Evolutionary conservation across 2,888 invertebrate species (phyloP).

Genomic region (Metellina segmentata): DNA sequence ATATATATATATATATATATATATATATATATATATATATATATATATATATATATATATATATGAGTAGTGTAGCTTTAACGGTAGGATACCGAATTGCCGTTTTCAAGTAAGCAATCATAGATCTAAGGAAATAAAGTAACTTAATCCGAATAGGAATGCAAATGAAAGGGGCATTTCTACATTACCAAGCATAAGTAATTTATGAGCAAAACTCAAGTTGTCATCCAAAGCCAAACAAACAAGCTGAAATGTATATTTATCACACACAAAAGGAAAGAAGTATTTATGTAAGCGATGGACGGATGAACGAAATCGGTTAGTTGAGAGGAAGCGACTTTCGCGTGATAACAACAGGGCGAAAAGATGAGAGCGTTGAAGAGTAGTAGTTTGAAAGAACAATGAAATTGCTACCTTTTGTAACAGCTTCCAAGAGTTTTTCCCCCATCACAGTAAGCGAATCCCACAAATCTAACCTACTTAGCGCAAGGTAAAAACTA

Average conservation of each 20-base stretch:
- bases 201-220: background rate
- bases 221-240: background rate
- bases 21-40: too few species aligned
- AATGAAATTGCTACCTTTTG: slow-evolving; percentile 5
- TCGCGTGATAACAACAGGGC: background rate
- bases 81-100: too few species aligned
- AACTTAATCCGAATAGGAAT: too few species aligned
- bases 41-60: too few species aligned
- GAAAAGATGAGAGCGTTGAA: background rate
- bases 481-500: background rate
- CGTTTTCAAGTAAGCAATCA: too few species aligned
- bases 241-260: background rate
- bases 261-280: background rate
- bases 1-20: too few species aligned
- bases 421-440: slow-evolving; percentile 16
- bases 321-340: background rate
- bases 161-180: too few species aligned
- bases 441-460: background rate
- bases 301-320: background rate
- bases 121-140: too few species aligned
- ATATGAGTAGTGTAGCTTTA: too few species aligned
- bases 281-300: too few species aligned
- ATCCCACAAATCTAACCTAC: background rate
- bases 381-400: slow-evolving; percentile 21
- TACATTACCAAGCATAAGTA: background rate